Conservation (phyloP, 2,888 invertebrate species). For the Sicus ferrugineus region DNA sequence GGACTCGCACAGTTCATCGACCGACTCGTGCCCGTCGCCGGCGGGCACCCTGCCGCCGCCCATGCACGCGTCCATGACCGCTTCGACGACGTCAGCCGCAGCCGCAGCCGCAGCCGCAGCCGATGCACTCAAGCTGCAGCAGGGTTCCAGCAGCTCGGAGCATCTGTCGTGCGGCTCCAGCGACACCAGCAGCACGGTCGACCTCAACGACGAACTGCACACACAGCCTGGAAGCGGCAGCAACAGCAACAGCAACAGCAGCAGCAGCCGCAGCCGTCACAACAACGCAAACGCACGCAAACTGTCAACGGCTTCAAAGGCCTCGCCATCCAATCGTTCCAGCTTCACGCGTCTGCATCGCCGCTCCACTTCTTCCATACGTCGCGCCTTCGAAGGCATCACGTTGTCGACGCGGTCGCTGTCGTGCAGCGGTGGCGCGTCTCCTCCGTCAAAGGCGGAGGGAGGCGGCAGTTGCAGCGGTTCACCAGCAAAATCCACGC, state of each 20-base stretch:
- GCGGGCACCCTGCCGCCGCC: slow-evolving; percentile 40
- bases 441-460: slow-evolving; percentile 40
- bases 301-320: slow-evolving; percentile 42
- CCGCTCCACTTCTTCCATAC: slow-evolving; percentile 72
- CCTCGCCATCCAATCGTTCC: slow-evolving; percentile 45
- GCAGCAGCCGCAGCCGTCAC: slow-evolving; percentile 19
- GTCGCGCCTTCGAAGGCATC: slow-evolving; percentile 77
- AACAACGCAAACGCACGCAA: slow-evolving; percentile 46
- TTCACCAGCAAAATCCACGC: slow-evolving; percentile 53
- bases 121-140: slow-evolving; percentile 22
- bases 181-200: slow-evolving; percentile 70
- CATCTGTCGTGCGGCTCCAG: slow-evolving; percentile 65
- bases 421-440: slow-evolving; percentile 69
- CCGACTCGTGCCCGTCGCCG: slow-evolving; percentile 63
- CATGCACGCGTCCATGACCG: slow-evolving; percentile 37
- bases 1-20: slow-evolving; percentile 64
- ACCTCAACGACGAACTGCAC: slow-evolving; percentile 66
- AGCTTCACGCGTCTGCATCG: slow-evolving; percentile 64
- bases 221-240: slow-evolving; percentile 39
- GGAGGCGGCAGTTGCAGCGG: slow-evolving; percentile 24
- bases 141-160: slow-evolving; percentile 49
- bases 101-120: not conserved
- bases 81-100: slow-evolving; percentile 27
- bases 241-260: slow-evolving; percentile 26
- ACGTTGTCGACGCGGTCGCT: slow-evolving; percentile 71